A percentile compares a stretch with the other conserved stretches of the same genome.
These are phyloP conservation scores for Tineola bisselliella DNA, from an alignment of 2,888 invertebrate species.

Conservation along the genomic window DNA sequence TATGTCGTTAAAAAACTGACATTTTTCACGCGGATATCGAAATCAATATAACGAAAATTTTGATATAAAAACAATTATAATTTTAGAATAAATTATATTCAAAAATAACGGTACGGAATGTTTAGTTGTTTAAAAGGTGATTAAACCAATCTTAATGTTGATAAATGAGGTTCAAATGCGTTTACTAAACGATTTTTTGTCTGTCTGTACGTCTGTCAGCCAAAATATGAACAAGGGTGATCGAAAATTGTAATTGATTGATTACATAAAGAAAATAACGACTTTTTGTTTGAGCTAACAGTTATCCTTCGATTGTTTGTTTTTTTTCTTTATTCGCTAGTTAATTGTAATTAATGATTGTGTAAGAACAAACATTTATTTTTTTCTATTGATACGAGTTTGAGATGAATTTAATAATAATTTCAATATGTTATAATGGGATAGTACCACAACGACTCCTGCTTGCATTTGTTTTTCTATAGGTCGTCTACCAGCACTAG, in stretches of 20 bases:
- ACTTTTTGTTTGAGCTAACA: not conserved
- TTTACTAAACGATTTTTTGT: conserved; percentile 11
- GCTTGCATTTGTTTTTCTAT: too few species aligned
- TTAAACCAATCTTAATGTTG: conserved; percentile 40
- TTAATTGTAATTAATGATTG: not conserved
- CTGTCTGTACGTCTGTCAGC: not conserved
- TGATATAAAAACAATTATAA: not conserved
- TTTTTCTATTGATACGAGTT: not conserved
- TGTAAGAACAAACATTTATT: not conserved
- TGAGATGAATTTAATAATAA: too few species aligned
- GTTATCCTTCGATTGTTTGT: not conserved
- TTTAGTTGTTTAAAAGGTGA: conserved; percentile 23
- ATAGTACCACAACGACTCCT: too few species aligned
- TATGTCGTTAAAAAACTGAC: too few species aligned
- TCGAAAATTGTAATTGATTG: not conserved
- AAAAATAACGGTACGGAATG: not conserved
- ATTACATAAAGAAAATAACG: not conserved
- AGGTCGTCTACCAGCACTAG: too few species aligned
- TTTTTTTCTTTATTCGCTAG: not conserved
- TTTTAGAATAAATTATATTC: not conserved
- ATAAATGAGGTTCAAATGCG: conserved; percentile 32
- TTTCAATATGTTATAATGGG: too few species aligned
- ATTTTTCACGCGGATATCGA: not conserved
- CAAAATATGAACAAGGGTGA: not conserved
- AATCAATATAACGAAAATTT: not conserved